These are phyloP conservation scores for Sorex araneus DNA, from an alignment of 2,113 vertebrate species.

Conservation along the genomic window DNA sequence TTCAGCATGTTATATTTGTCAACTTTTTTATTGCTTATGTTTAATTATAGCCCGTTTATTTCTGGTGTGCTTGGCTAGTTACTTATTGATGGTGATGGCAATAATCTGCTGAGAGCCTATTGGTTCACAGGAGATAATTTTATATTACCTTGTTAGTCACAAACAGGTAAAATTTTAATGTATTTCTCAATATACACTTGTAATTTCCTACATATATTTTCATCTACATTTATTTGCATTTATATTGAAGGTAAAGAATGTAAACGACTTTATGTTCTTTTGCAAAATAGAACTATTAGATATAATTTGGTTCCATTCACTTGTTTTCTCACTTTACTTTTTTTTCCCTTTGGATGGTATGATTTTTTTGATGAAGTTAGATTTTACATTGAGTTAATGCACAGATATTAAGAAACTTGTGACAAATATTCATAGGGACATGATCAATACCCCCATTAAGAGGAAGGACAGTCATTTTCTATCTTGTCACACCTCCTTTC, in stretches of 20 bases:
- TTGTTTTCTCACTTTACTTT: neutral
- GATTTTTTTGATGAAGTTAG: neutral
- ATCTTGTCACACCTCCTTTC: neutral
- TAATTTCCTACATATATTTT: conserved; percentile 67
- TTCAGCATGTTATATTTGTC: conserved; percentile 78
- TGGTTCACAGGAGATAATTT: conserved; percentile 85
- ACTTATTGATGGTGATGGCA: conserved; percentile 81
- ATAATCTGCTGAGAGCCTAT: conserved; percentile 77
- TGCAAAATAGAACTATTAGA: conserved; percentile 57
- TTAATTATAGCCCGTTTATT: conserved; percentile 83
- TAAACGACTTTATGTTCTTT: conserved; percentile 63
- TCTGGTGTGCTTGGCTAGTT: conserved; percentile 82
- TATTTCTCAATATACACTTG: conserved; percentile 69
- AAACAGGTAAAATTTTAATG: conserved; percentile 69
- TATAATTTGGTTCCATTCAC: conserved; percentile 40
- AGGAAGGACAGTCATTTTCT: neutral
- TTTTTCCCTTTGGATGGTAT: neutral
- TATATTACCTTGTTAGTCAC: conserved; percentile 85
- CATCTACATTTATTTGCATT: conserved; percentile 59
- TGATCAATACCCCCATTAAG: neutral
- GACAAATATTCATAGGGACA: neutral
- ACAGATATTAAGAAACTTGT: neutral
- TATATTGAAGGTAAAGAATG: conserved; percentile 53
- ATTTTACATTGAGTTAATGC: neutral
- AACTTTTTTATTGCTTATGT: conserved; percentile 78